These are phyloP conservation scores for Apaloderma vittatum DNA, from an alignment of 2,113 vertebrate species.

Conservation along the genomic window DNA sequence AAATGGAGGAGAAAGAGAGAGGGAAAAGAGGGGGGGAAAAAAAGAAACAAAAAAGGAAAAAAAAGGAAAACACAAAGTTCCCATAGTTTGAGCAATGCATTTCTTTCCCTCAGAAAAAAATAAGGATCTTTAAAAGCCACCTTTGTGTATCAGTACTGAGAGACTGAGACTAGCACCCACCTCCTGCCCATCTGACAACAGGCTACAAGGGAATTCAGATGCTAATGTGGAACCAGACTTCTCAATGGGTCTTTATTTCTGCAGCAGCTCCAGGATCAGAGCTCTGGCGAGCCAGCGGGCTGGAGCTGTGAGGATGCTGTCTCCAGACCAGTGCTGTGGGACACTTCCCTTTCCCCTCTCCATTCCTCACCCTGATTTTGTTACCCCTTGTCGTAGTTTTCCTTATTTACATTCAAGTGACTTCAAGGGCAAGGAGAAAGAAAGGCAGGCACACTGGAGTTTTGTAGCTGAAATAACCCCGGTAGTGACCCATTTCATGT, in stretches of 20 bases:
- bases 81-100: not conserved
- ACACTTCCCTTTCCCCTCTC: not conserved
- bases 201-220: constrained; percentile 62
- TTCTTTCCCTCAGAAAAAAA: constrained; percentile 26
- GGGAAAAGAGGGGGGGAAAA: not conserved
- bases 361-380: not conserved
- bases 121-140: constrained; percentile 34
- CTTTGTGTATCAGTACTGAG: constrained; percentile 42
- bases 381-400: not conserved
- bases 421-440: not conserved
- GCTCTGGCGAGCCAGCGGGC: not conserved
- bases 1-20: not conserved
- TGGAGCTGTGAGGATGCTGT: not conserved
- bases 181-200: constrained; percentile 53
- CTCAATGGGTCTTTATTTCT: constrained; percentile 64
- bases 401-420: not conserved
- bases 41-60: no score
- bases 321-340: not conserved
- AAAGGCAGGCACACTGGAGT: not conserved
- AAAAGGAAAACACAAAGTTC: not conserved
- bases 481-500: not conserved
- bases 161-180: constrained; percentile 9
- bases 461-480: not conserved
- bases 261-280: not conserved
- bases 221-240: constrained; percentile 46